A percentile compares a stretch with the other conserved stretches of the same genome.
phyloP scores from a whole-genome alignment of 2,888 invertebrate genomes.

The Drosophila seclusa region DNA sequence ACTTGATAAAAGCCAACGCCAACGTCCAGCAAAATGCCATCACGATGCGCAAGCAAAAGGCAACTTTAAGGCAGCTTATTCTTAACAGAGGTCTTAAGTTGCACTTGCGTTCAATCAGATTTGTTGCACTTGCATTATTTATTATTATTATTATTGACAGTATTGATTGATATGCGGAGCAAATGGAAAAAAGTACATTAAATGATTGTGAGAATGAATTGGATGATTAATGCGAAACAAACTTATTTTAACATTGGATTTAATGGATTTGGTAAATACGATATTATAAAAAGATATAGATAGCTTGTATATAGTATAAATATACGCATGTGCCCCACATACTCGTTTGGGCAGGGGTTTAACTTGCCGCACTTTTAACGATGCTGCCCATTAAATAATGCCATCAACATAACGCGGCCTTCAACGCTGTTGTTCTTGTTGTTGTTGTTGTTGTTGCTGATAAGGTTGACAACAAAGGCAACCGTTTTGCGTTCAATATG shows the following conservation, averaged over 20 bases:
- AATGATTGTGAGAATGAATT: neutral
- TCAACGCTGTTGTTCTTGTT: slow-evolving; percentile 6
- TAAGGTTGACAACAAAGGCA: slow-evolving; percentile 16
- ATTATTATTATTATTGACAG: neutral
- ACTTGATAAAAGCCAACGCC: neutral
- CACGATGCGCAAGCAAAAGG: neutral
- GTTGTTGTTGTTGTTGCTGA: neutral
- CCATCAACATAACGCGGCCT: slow-evolving; percentile 25
- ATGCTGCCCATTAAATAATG: slow-evolving; percentile 21
- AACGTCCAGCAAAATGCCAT: neutral
- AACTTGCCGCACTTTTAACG: slow-evolving; percentile 8
- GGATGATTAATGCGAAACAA: neutral
- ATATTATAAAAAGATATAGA: neutral
- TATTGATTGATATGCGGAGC: neutral
- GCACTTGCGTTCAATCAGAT: neutral
- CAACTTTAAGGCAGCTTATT: neutral
- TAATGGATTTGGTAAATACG: neutral
- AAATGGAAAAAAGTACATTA: neutral
- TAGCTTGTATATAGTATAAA: neutral
- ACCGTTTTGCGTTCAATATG: slow-evolving; percentile 54
- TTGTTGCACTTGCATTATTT: neutral
- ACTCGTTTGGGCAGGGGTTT: neutral
- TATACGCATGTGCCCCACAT: neutral
- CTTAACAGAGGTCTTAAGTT: neutral
- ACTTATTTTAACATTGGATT: neutral